Evolutionary conservation across 2,888 invertebrate genomes (phyloP).

Genomic region (Achlya flavicornis): DNA sequence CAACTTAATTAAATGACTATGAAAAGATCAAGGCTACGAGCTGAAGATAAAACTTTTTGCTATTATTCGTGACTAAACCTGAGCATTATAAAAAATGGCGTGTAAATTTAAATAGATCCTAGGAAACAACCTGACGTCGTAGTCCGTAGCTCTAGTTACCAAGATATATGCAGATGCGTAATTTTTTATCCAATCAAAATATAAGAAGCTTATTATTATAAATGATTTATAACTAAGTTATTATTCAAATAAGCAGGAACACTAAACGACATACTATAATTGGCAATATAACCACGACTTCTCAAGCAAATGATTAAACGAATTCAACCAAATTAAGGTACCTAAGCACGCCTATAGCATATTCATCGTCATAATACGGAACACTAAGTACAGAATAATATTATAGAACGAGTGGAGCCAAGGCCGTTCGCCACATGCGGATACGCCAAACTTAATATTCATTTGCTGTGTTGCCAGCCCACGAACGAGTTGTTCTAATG

Average conservation of each 20-base stretch:
- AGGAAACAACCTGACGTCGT: slow-evolving; percentile 42
- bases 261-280: slow-evolving; percentile 15
- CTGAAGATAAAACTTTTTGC: slow-evolving; percentile 75
- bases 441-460: slow-evolving; percentile 69
- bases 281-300: slow-evolving; percentile 17
- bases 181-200: background rate
- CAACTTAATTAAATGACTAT: slow-evolving; percentile 73
- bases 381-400: slow-evolving; percentile 72
- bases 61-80: slow-evolving; percentile 74
- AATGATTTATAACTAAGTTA: background rate
- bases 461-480: slow-evolving; percentile 63
- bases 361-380: slow-evolving; percentile 71
- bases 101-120: slow-evolving; percentile 76
- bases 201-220: background rate
- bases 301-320: slow-evolving; percentile 24
- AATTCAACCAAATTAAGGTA: slow-evolving; percentile 38
- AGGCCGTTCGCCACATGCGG: slow-evolving; percentile 69
- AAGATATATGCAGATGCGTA: background rate
- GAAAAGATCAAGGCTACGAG: slow-evolving; percentile 76
- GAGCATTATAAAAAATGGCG: slow-evolving; percentile 68
- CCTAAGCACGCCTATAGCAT: slow-evolving; percentile 51
- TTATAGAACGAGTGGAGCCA: slow-evolving; percentile 65
- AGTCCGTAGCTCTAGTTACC: background rate
- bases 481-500: slow-evolving; percentile 30
- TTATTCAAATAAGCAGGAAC: background rate